Conservation (phyloP, 64 coral and sea anemone genomes). For the Exaiptasia diaphana region DNA sequence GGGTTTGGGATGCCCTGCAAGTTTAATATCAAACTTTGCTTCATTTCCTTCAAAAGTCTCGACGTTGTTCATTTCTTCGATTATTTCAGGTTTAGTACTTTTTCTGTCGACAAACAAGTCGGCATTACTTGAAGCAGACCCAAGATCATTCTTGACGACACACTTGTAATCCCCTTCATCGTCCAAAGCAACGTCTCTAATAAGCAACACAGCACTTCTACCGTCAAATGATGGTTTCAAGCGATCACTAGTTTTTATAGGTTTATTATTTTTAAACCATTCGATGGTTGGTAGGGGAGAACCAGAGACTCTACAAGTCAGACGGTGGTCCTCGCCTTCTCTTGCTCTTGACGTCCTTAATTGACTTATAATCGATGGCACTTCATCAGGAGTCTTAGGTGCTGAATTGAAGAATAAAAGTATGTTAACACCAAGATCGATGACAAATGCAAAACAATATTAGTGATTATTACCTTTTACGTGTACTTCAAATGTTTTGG, state of each 20-base stretch:
- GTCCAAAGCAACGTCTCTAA: constrained; percentile 50
- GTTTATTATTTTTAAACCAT: constrained; percentile 75
- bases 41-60: constrained; percentile 66
- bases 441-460: not conserved
- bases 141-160: constrained; percentile 60
- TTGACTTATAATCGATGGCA: constrained; percentile 43
- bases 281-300: constrained; percentile 58
- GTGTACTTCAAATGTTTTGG: constrained; percentile 73
- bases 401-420: constrained; percentile 14
- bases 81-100: constrained; percentile 58
- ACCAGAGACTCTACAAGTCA: constrained; percentile 62
- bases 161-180: constrained; percentile 88
- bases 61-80: constrained; percentile 57
- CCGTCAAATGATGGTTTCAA: constrained; percentile 65
- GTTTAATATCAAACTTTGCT: constrained; percentile 64
- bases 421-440: not conserved
- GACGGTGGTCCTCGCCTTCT: constrained; percentile 42
- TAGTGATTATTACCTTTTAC: constrained; percentile 54
- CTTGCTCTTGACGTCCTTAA: constrained; percentile 38
- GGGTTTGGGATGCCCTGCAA: constrained; percentile 64
- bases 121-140: constrained; percentile 51
- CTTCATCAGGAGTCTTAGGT: constrained; percentile 40
- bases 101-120: constrained; percentile 52
- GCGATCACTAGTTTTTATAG: constrained; percentile 39
- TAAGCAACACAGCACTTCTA: constrained; percentile 39